A percentile compares a stretch with the other conserved stretches of the same genome.
Conservation (phyloP, 1,140 invertebrate genomes). For the Rhopalosiphum padi region DNA sequence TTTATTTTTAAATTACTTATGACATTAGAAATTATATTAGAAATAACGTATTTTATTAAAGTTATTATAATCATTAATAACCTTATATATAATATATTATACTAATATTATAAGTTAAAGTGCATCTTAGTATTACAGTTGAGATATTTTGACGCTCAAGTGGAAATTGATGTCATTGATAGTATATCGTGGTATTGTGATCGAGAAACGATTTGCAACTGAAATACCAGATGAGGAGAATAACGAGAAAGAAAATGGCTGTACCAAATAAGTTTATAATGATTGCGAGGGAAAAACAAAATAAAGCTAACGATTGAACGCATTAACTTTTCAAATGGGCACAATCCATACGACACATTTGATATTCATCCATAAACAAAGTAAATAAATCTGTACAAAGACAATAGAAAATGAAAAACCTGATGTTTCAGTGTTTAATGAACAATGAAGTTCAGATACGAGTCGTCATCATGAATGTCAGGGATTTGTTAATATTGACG, state of each 20-base stretch:
- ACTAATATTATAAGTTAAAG: neutral
- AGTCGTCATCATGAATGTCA: neutral
- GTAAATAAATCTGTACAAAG: neutral
- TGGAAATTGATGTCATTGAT: neutral
- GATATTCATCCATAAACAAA: neutral
- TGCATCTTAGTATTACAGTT: constrained; percentile 13
- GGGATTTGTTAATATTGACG: constrained; percentile 39
- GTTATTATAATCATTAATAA: neutral
- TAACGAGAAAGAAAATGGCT: neutral
- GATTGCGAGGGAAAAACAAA: neutral
- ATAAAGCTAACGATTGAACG: constrained; percentile 49
- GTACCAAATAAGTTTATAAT: constrained; percentile 11
- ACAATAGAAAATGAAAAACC: constrained; percentile 26
- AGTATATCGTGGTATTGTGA: neutral
- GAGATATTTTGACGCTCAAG: neutral
- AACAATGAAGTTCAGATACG: constrained; percentile 48
- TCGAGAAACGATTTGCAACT: constrained; percentile 32
- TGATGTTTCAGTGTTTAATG: constrained; percentile 43
- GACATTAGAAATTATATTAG: neutral
- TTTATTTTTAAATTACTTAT: neutral
- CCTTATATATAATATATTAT: neutral
- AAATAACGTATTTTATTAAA: neutral
- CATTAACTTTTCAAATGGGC: constrained; percentile 44
- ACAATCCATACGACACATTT: constrained; percentile 19
- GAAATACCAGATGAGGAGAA: neutral